Percentiles rank a stretch among this genome's conserved stretches.
phyloP scores from a whole-genome alignment of 2,113 vertebrate genomes.

The Morone chrysops region DNA sequence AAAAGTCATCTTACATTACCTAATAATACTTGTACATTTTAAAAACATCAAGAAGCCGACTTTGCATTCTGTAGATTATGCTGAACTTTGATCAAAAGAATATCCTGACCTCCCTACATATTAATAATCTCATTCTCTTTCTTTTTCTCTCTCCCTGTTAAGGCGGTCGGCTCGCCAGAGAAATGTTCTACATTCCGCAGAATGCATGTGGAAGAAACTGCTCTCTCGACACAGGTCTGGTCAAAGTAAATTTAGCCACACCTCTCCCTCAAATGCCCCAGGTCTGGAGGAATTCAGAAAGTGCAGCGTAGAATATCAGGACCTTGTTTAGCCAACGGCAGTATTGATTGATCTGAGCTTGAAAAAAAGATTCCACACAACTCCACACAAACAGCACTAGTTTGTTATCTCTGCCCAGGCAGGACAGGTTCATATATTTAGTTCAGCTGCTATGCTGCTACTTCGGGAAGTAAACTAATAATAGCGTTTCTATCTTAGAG shows the following conservation, averaged over 20 bases:
- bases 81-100: slow-evolving; percentile 56
- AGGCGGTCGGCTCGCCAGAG: slow-evolving; percentile 95
- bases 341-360: slow-evolving; percentile 48
- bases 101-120: slow-evolving; percentile 48
- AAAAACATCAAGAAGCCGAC: slow-evolving; percentile 23
- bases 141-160: slow-evolving; percentile 84
- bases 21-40: slow-evolving; percentile 23
- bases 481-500: neutral
- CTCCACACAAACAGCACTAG: slow-evolving; percentile 27
- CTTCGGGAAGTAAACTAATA: slow-evolving; percentile 11
- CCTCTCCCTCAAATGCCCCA: slow-evolving; percentile 8
- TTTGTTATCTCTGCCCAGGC: slow-evolving; percentile 26
- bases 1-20: slow-evolving; percentile 37
- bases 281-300: slow-evolving; percentile 26
- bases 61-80: slow-evolving; percentile 40
- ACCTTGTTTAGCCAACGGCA: slow-evolving; percentile 34
- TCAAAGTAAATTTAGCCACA: slow-evolving; percentile 41
- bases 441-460: slow-evolving; percentile 39
- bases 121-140: slow-evolving; percentile 75
- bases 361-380: slow-evolving; percentile 32
- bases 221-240: slow-evolving; percentile 84
- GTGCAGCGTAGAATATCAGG: neutral
- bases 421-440: slow-evolving; percentile 29
- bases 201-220: slow-evolving; percentile 97
- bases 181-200: slow-evolving; percentile 98